A percentile compares a stretch with the other conserved stretches of the same genome.
Evolutionary conservation across 1,140 invertebrate genomes (phyloP).

Genomic region (Philopotamus ludificatus): DNA sequence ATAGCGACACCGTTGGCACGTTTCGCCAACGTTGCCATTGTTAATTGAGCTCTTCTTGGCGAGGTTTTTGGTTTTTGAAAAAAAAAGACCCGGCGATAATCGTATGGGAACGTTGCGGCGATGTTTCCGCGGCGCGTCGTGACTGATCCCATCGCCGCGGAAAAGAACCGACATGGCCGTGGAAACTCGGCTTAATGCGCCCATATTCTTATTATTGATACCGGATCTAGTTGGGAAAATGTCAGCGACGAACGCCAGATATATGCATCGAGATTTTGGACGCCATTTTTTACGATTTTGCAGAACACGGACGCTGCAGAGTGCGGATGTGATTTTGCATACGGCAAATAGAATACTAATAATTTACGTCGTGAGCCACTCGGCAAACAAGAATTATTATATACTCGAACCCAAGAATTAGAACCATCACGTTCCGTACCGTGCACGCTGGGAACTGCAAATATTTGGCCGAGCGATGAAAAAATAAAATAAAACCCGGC

Average conservation of each 20-base stretch:
- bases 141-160: slow-evolving; percentile 17
- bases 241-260: background rate
- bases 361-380: slow-evolving; percentile 23
- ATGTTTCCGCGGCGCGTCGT: slow-evolving; percentile 13
- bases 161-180: slow-evolving; percentile 4
- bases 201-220: background rate
- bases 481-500: background rate
- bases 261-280: background rate
- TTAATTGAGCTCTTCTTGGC: background rate
- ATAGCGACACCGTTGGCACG: background rate
- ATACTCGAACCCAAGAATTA: slow-evolving; percentile 18
- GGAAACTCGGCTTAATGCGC: background rate
- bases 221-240: background rate
- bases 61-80: background rate
- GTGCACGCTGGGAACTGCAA: background rate
- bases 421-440: background rate
- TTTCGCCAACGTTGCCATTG: background rate
- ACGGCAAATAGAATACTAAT: too few species aligned
- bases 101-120: background rate
- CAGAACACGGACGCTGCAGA: background rate
- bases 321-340: background rate
- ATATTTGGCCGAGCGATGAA: background rate
- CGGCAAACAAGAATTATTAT: slow-evolving; percentile 26
- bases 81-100: background rate
- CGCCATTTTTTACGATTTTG: background rate